Evolutionary conservation across 2,888 invertebrate species (phyloP).

Genomic region (Orchesella flavescens): DNA sequence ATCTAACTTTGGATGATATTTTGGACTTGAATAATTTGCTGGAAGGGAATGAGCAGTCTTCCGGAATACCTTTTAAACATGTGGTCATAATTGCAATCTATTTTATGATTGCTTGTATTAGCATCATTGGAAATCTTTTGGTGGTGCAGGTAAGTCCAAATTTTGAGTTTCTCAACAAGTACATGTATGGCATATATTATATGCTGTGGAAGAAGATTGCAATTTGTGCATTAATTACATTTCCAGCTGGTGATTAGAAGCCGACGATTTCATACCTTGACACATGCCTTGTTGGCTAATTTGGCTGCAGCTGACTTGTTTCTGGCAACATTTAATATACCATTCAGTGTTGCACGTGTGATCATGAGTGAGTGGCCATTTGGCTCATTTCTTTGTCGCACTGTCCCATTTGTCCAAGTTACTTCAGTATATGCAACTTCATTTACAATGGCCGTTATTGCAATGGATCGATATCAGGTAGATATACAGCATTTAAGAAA

Average conservation of each 20-base stretch:
- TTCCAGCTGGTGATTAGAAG: slow-evolving; percentile 75
- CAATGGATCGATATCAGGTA: slow-evolving; percentile 75
- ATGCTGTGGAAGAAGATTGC: no score
- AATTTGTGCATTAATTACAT: slow-evolving; percentile 12
- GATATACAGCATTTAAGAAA: not conserved
- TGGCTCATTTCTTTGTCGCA: slow-evolving; percentile 74
- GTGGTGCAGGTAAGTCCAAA: slow-evolving; percentile 68
- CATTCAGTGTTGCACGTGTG: slow-evolving; percentile 75
- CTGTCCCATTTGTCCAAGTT: slow-evolving; percentile 75
- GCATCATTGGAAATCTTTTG: slow-evolving; percentile 71
- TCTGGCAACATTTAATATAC: slow-evolving; percentile 75
- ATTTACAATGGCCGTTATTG: slow-evolving; percentile 75
- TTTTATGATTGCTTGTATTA: slow-evolving; percentile 66
- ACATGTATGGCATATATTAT: not conserved
- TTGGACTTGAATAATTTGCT: slow-evolving; percentile 69
- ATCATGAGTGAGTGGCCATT: slow-evolving; percentile 75
- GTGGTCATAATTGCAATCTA: slow-evolving; percentile 68
- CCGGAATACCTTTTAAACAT: slow-evolving; percentile 65
- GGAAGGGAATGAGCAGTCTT: slow-evolving; percentile 47
- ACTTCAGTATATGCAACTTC: slow-evolving; percentile 75
- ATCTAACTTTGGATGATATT: slow-evolving; percentile 69
- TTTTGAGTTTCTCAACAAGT: not conserved
- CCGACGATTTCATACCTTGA: slow-evolving; percentile 77
- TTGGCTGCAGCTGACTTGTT: slow-evolving; percentile 75
- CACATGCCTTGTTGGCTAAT: slow-evolving; percentile 78